These are phyloP conservation scores for Phengaris alcon DNA, from an alignment of 2,888 invertebrate genomes.

Conservation along the genomic window DNA sequence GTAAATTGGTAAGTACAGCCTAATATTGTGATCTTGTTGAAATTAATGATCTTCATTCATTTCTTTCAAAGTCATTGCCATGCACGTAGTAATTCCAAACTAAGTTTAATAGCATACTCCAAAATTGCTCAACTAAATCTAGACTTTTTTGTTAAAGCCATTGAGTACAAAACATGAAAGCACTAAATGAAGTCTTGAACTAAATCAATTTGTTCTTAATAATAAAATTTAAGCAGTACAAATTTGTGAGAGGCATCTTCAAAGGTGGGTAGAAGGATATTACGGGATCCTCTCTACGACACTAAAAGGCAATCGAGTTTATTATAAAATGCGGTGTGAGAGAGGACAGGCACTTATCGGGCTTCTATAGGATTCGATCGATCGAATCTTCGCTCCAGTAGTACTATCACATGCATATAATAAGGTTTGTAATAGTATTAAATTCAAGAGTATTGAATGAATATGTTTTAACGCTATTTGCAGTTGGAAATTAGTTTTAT, in stretches of 20 bases:
- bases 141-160: background rate
- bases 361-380: slow-evolving; percentile 34
- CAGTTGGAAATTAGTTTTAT: background rate
- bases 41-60: too few species aligned
- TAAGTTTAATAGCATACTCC: too few species aligned
- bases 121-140: background rate
- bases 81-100: too few species aligned
- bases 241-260: slow-evolving; percentile 23
- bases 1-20: too few species aligned
- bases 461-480: slow-evolving; percentile 1
- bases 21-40: too few species aligned
- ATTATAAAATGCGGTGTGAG: slow-evolving; percentile 36
- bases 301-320: slow-evolving; percentile 36
- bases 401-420: slow-evolving; percentile 13
- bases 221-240: slow-evolving; percentile 20
- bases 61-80: too few species aligned
- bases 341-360: slow-evolving; percentile 36
- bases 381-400: slow-evolving; percentile 28
- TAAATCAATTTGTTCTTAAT: background rate
- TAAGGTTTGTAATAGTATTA: slow-evolving; percentile 4
- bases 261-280: slow-evolving; percentile 25
- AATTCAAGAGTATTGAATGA: background rate
- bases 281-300: slow-evolving; percentile 20
- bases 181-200: background rate
- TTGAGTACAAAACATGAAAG: background rate